phyloP scores from a whole-genome alignment of 1,140 invertebrate species.

The Drosophila sechellia region DNA sequence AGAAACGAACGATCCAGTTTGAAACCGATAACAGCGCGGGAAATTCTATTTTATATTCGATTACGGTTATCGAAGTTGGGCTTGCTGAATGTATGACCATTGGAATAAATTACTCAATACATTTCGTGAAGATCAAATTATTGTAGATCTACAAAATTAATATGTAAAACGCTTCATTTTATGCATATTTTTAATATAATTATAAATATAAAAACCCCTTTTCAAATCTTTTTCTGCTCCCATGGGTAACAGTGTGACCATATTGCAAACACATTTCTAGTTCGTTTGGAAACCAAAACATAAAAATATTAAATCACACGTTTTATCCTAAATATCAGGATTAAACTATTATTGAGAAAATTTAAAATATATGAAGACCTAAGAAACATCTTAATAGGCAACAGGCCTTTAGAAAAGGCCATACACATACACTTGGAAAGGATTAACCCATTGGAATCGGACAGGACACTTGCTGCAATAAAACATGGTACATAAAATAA shows the following conservation, averaged over 20 bases:
- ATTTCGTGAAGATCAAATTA: neutral
- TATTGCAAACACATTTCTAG: neutral
- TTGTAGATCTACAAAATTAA: neutral
- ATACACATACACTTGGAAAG: too few species aligned
- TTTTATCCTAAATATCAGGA: too few species aligned
- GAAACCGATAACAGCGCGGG: constrained; percentile 9
- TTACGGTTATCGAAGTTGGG: neutral
- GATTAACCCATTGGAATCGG: too few species aligned
- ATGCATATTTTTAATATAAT: neutral
- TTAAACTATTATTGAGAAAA: too few species aligned
- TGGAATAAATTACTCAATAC: neutral
- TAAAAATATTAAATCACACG: too few species aligned
- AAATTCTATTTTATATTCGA: constrained; percentile 2
- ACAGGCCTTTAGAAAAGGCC: too few species aligned
- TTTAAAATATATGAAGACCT: too few species aligned
- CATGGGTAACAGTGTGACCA: constrained; percentile 10
- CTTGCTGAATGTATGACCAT: too few species aligned
- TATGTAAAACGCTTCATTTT: neutral
- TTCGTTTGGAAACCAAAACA: neutral
- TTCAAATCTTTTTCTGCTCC: neutral
- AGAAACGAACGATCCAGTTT: neutral
- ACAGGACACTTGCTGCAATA: neutral
- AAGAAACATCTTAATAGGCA: too few species aligned
- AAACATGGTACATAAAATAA: constrained; percentile 12
- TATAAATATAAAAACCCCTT: neutral